A percentile compares a stretch with the other conserved stretches of the same genome.
Evolutionary conservation across 2,113 vertebrate genomes (phyloP).

Genomic region (Ptilonorhynchus violaceus): DNA sequence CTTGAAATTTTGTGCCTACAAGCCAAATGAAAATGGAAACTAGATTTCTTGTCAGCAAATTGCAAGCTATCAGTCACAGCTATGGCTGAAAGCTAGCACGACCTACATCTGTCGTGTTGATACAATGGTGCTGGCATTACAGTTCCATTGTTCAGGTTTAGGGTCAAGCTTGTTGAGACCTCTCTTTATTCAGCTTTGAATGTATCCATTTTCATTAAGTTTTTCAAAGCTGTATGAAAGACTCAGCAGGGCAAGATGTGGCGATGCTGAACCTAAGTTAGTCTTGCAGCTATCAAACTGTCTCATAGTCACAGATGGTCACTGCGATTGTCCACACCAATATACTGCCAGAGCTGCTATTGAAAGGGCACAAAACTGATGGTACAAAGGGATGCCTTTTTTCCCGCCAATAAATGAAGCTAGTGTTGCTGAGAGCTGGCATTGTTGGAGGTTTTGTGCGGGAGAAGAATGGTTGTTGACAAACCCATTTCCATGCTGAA

Average conservation of each 20-base stretch:
- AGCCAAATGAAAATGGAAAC: not conserved
- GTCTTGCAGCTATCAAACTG: not conserved
- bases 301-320: constrained; percentile 29
- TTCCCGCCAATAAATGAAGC: constrained; percentile 10
- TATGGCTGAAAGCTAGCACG: constrained; percentile 31
- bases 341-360: not conserved
- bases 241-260: constrained; percentile 14
- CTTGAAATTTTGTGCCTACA: not conserved
- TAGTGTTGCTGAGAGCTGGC: constrained; percentile 27
- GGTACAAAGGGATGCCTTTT: constrained; percentile 27
- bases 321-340: not conserved
- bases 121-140: not conserved
- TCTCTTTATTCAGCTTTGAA: constrained; percentile 48
- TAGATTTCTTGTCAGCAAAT: not conserved
- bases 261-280: not conserved
- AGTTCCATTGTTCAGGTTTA: constrained; percentile 42
- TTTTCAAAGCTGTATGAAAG: constrained; percentile 60
- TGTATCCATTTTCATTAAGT: constrained; percentile 62
- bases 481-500: constrained; percentile 42
- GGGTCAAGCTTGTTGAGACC: constrained; percentile 52
- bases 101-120: constrained; percentile 46
- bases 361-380: constrained; percentile 41
- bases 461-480: constrained; percentile 43
- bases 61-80: constrained; percentile 18
- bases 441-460: constrained; percentile 9